These are phyloP conservation scores for Bovichtus variegatus DNA, from an alignment of 2,797 vertebrate genomes.

Conservation along the genomic window DNA sequence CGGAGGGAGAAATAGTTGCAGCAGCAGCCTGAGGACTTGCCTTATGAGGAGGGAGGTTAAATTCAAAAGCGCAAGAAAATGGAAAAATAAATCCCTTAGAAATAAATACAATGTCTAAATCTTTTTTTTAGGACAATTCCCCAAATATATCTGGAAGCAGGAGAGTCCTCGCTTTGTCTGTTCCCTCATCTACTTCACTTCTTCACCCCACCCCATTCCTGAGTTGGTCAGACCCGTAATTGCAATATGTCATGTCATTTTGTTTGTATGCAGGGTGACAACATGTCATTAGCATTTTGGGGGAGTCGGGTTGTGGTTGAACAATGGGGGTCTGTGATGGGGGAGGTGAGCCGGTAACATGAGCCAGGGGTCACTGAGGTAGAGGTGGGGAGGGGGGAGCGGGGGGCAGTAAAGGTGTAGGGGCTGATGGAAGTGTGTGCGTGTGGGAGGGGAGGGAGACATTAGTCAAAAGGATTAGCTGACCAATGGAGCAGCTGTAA, in stretches of 20 bases:
- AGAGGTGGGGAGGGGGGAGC: conserved; percentile 44
- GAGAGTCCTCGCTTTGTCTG: conserved; percentile 14
- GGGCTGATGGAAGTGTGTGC: conserved; percentile 71
- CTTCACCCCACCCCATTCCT: conserved; percentile 35
- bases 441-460: conserved; percentile 46
- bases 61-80: conserved; percentile 70
- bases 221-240: conserved; percentile 56
- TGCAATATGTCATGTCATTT: conserved; percentile 75
- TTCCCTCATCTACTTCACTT: conserved; percentile 22
- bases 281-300: conserved; percentile 76
- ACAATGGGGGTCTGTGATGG: conserved; percentile 79
- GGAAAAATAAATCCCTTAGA: conserved; percentile 64
- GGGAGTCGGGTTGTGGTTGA: conserved; percentile 57
- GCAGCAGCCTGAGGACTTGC: conserved; percentile 63
- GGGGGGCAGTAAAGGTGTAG: conserved; percentile 73
- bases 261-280: conserved; percentile 78
- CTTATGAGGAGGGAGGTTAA: conserved; percentile 72
- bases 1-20: conserved; percentile 44
- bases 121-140: conserved; percentile 47
- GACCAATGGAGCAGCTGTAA: conserved; percentile 86
- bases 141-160: conserved; percentile 27
- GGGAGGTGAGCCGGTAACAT: conserved; percentile 74
- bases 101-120: conserved; percentile 64
- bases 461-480: conserved; percentile 88
- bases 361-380: conserved; percentile 74